These are phyloP conservation scores for Seira sanloemensis DNA, from an alignment of 2,888 invertebrate species.

Conservation along the genomic window DNA sequence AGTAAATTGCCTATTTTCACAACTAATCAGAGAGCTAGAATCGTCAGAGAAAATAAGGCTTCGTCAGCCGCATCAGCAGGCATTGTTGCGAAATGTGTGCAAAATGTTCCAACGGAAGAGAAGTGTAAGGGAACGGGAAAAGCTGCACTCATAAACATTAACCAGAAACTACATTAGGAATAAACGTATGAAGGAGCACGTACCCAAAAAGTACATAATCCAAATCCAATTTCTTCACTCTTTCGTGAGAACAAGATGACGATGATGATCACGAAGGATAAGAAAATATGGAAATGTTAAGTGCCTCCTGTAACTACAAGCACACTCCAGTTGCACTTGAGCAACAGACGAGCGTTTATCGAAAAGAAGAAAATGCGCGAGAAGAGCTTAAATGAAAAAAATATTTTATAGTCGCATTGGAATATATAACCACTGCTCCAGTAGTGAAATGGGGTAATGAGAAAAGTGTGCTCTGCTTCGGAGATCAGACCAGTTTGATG, in stretches of 20 bases:
- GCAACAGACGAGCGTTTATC: not conserved
- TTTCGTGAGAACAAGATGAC: not conserved
- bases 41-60: not conserved
- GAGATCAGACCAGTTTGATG: too few species aligned
- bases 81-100: too few species aligned
- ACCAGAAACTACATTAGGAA: not conserved
- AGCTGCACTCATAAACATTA: not conserved
- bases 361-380: not conserved
- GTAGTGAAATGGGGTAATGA: not conserved
- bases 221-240: not conserved
- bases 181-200: not conserved
- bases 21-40: slow-evolving; percentile 26
- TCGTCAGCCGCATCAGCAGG: not conserved
- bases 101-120: not conserved
- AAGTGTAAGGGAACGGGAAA: not conserved
- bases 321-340: not conserved
- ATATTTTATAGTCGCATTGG: not conserved
- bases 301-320: not conserved
- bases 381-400: not conserved
- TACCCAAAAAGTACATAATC: not conserved
- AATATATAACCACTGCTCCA: not conserved
- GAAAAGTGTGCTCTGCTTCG: not conserved
- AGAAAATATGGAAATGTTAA: not conserved
- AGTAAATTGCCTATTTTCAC: slow-evolving; percentile 41
- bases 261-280: not conserved